Percentiles rank a stretch among this genome's conserved stretches.
Conservation (phyloP, 2,797 vertebrate genomes). For the Malacoctenus gilli region DNA sequence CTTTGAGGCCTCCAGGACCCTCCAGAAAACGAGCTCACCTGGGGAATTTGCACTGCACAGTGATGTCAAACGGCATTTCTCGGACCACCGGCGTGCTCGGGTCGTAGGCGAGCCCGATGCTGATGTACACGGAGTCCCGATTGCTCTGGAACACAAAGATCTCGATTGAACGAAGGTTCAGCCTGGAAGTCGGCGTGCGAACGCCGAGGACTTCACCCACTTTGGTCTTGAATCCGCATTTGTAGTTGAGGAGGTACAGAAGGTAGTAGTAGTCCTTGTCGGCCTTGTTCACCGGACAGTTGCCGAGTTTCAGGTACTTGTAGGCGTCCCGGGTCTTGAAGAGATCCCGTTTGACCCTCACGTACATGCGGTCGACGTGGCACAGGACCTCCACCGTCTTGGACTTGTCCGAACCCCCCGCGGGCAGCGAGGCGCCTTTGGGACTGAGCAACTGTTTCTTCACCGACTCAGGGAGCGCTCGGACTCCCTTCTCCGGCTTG, state of each 20-base stretch:
- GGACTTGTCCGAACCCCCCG: rapidly evolving
- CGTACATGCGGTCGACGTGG: slow-evolving; percentile 68
- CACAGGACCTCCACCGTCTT: slow-evolving; percentile 57
- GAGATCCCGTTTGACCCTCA: slow-evolving; percentile 49
- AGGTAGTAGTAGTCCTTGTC: slow-evolving; percentile 56
- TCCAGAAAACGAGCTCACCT: slow-evolving; percentile 58
- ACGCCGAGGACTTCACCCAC: slow-evolving; percentile 46
- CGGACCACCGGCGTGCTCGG: slow-evolving; percentile 51
- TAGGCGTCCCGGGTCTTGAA: slow-evolving; percentile 41
- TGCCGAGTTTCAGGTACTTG: slow-evolving; percentile 65
- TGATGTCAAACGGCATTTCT: slow-evolving; percentile 61
- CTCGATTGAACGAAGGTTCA: neutral
- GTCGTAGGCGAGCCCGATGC: slow-evolving; percentile 43
- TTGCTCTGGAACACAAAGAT: slow-evolving; percentile 55
- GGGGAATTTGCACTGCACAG: slow-evolving; percentile 62
- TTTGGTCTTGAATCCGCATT: slow-evolving; percentile 60
- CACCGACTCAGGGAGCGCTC: slow-evolving; percentile 37
- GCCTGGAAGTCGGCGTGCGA: neutral
- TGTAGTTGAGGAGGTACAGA: slow-evolving; percentile 46
- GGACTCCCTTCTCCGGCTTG: slow-evolving; percentile 45
- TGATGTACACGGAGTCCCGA: slow-evolving; percentile 26
- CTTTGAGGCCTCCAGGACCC: no score
- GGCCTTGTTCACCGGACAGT: slow-evolving; percentile 64
- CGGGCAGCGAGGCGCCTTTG: rapidly evolving
- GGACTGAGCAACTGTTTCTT: slow-evolving; percentile 44